phyloP scores from a whole-genome alignment of 2,797 vertebrate genomes.

The Bradypus variegatus region DNA sequence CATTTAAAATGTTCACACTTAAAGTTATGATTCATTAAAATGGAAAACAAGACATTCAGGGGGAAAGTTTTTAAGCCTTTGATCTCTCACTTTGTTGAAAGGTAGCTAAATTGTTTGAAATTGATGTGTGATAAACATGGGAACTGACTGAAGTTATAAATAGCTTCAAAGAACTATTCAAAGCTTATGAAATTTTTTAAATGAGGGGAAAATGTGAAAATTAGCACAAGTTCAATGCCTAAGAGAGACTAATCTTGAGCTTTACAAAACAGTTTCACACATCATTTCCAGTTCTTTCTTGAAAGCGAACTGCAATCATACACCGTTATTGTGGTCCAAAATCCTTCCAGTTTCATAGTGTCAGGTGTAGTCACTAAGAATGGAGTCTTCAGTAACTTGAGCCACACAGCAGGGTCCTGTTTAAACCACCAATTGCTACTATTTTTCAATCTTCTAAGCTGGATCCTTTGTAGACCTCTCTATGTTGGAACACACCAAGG shows the following conservation, averaged over 20 bases:
- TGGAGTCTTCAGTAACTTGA: rapidly evolving
- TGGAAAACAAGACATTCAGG: background rate
- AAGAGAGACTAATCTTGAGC: background rate
- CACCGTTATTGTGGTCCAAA: background rate
- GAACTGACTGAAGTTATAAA: slow-evolving; percentile 44
- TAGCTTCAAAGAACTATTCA: slow-evolving; percentile 51
- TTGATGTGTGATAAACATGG: slow-evolving; percentile 29
- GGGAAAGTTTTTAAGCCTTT: background rate
- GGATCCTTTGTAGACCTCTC: rapidly evolving
- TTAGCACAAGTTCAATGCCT: background rate
- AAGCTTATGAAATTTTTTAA: slow-evolving; percentile 30
- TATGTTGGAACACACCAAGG: rapidly evolving
- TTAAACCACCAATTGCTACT: rapidly evolving
- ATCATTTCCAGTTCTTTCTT: background rate
- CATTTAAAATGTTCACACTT: background rate
- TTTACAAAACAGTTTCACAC: background rate
- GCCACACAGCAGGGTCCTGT: too few relatives aligned
- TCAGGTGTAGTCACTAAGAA: background rate
- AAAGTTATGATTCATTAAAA: slow-evolving; percentile 23
- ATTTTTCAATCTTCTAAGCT: rapidly evolving
- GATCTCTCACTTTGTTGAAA: slow-evolving; percentile 17
- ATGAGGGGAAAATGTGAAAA: slow-evolving; percentile 33
- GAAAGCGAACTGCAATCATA: background rate
- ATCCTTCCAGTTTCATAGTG: background rate
- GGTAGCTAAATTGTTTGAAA: slow-evolving; percentile 1